Conservation (phyloP, 2,888 invertebrate genomes). For the Drosophila kanekoi region DNA sequence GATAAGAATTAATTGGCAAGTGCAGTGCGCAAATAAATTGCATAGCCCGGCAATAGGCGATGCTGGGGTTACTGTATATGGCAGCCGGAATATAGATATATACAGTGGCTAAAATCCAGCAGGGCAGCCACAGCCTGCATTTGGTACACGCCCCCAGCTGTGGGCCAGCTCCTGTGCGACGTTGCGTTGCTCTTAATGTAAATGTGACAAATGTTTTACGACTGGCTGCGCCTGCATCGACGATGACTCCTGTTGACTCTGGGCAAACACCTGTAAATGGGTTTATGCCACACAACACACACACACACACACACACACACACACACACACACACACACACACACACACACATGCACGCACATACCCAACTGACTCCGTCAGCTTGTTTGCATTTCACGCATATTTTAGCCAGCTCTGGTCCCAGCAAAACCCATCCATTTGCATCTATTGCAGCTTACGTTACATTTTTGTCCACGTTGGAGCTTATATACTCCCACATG, state of each 20-base stretch:
- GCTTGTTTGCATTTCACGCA: constrained; percentile 66
- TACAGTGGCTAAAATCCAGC: neutral
- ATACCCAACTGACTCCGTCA: constrained; percentile 20
- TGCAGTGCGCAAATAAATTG: constrained; percentile 77
- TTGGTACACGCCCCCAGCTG: constrained; percentile 5
- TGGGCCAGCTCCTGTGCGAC: constrained; percentile 16
- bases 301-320: constrained; percentile 35
- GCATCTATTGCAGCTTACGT: constrained; percentile 31
- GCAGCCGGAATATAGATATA: neutral
- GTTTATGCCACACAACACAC: constrained; percentile 58
- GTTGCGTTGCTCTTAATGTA: constrained; percentile 69
- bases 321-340: constrained; percentile 26
- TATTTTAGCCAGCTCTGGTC: constrained; percentile 57
- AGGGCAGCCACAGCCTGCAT: constrained; percentile 24
- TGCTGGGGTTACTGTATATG: neutral
- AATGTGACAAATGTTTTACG: constrained; percentile 81
- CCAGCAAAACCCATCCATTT: constrained; percentile 8
- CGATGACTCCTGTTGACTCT: constrained; percentile 72
- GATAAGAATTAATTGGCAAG: constrained; percentile 80
- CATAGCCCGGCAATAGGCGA: constrained; percentile 22
- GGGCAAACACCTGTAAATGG: constrained; percentile 73
- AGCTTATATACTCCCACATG: constrained; percentile 33
- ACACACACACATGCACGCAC: constrained; percentile 16
- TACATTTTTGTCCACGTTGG: constrained; percentile 62
- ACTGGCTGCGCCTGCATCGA: constrained; percentile 70